These are phyloP conservation scores for Pseudochirops cupreus DNA, from an alignment of 2,797 vertebrate genomes.

Conservation along the genomic window DNA sequence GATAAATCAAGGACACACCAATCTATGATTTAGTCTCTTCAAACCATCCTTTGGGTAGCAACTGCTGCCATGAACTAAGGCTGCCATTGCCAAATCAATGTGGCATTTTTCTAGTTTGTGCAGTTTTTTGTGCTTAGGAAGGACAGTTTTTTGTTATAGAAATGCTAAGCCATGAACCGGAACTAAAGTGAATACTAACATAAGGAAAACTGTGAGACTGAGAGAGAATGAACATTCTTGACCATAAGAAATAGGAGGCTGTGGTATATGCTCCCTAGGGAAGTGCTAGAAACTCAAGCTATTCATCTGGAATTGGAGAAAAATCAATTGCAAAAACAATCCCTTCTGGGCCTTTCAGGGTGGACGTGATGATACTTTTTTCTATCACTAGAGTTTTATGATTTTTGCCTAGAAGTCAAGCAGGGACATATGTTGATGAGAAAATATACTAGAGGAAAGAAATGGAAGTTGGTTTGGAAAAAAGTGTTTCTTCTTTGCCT, in stretches of 20 bases:
- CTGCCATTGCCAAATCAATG: not conserved
- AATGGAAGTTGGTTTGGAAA: not conserved
- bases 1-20: not conserved
- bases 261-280: not conserved
- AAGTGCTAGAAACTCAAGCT: not conserved
- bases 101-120: not conserved
- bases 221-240: not conserved
- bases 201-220: not conserved
- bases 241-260: not conserved
- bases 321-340: conserved; percentile 6
- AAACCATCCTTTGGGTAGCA: not conserved
- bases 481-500: not conserved
- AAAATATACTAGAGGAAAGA: not conserved
- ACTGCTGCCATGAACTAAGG: not conserved
- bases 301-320: not conserved
- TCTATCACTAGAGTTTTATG: not conserved
- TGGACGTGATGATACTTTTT: not conserved
- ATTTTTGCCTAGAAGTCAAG: not conserved
- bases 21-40: not conserved
- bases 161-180: not conserved
- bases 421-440: not conserved
- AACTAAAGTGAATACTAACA: not conserved
- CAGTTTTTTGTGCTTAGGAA: not conserved
- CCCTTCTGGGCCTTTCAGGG: not conserved
- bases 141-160: not conserved